phyloP scores from a whole-genome alignment of 1,140 invertebrate species.

The Drosophila insularis region DNA sequence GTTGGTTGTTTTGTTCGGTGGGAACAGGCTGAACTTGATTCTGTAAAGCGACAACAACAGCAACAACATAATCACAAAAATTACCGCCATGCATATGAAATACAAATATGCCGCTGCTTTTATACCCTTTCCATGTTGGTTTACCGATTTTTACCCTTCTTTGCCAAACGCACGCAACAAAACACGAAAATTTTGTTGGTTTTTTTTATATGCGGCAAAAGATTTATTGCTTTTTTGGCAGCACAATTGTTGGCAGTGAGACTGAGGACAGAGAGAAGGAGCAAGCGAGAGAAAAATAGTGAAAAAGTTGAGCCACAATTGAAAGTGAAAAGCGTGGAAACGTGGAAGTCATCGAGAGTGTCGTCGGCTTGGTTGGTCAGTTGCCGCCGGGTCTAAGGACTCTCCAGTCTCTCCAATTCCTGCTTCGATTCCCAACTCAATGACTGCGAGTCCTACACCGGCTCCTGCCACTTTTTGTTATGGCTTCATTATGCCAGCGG shows the following conservation, averaged over 20 bases:
- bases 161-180: slow-evolving; percentile 67
- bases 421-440: slow-evolving; percentile 22
- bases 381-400: slow-evolving; percentile 37
- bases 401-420: background rate
- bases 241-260: slow-evolving; percentile 67
- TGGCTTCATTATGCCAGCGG: slow-evolving; percentile 67
- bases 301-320: slow-evolving; percentile 79
- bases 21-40: slow-evolving; percentile 77
- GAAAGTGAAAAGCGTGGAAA: slow-evolving; percentile 82
- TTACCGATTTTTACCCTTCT: slow-evolving; percentile 9
- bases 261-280: slow-evolving; percentile 15
- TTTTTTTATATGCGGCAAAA: slow-evolving; percentile 49
- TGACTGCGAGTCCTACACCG: slow-evolving; percentile 1
- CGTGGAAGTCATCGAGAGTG: slow-evolving; percentile 78
- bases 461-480: slow-evolving; percentile 22
- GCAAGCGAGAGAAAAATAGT: slow-evolving; percentile 51
- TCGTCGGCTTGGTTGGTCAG: slow-evolving; percentile 65
- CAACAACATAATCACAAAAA: slow-evolving; percentile 78
- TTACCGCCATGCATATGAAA: slow-evolving; percentile 80
- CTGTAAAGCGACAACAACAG: slow-evolving; percentile 43
- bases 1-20: slow-evolving; percentile 41
- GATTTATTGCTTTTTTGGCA: slow-evolving; percentile 78
- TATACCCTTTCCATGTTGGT: slow-evolving; percentile 18
- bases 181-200: slow-evolving; percentile 42
- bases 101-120: slow-evolving; percentile 63